phyloP scores from a whole-genome alignment of 2,113 vertebrate genomes.

The Noctilio leporinus region DNA sequence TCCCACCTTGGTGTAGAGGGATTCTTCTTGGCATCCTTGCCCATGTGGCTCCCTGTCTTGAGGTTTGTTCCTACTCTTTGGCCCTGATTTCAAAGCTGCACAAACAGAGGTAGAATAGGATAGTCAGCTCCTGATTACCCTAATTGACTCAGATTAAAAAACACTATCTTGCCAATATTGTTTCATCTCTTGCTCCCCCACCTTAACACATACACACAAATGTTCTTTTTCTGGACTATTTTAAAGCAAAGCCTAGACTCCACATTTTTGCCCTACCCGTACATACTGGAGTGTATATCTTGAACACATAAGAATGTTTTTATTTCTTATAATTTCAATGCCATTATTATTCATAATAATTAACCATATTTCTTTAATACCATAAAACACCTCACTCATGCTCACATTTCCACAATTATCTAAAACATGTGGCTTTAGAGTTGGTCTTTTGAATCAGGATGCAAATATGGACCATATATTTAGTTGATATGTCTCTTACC shows the following conservation, averaged over 20 bases:
- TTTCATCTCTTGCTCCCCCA: neutral
- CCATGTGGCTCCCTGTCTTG: neutral
- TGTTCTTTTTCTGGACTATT: neutral
- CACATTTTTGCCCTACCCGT: neutral
- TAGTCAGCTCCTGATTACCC: neutral
- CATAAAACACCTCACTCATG: neutral
- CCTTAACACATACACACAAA: neutral
- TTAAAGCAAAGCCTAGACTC: neutral
- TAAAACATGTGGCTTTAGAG: neutral
- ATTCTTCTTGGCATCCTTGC: neutral
- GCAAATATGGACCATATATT: neutral
- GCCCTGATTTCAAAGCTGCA: neutral
- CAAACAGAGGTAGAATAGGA: neutral
- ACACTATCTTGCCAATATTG: neutral
- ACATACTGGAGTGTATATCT: neutral
- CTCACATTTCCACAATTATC: neutral
- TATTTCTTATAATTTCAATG: neutral
- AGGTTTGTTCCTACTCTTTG: neutral
- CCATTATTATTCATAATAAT: neutral
- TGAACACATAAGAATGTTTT: neutral
- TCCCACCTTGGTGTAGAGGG: neutral
- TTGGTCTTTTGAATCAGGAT: neutral
- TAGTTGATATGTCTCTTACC: neutral
- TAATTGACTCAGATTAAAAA: neutral
- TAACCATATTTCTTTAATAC: neutral